phyloP scores from a whole-genome alignment of 2,113 vertebrate genomes.

The Calonectris borealis region DNA sequence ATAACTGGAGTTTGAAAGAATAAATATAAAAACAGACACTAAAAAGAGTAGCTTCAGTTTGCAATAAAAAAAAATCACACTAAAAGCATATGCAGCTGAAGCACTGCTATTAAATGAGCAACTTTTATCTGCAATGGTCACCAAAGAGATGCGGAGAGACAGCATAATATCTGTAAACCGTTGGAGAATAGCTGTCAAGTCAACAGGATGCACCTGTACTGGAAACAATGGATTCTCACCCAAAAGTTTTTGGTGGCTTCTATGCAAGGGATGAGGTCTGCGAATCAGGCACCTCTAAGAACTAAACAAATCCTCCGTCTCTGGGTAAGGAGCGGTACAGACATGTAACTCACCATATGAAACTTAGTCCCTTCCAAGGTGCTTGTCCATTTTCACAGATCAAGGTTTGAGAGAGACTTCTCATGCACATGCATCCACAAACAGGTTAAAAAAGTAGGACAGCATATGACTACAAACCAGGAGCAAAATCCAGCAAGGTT shows the following conservation, averaged over 20 bases:
- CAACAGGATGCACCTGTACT: not conserved
- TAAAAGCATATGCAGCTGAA: not conserved
- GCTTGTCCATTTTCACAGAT: not conserved
- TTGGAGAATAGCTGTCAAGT: not conserved
- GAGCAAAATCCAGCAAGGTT: not conserved
- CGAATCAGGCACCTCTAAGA: not conserved
- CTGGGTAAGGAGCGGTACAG: not conserved
- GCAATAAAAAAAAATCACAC: not conserved
- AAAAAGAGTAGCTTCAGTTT: not conserved
- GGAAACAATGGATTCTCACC: not conserved
- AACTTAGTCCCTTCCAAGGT: not conserved
- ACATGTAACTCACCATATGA: not conserved
- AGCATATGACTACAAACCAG: not conserved
- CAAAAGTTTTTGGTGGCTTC: not conserved
- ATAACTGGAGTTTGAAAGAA: not conserved
- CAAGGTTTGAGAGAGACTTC: not conserved
- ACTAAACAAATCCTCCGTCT: not conserved
- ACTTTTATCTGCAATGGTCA: not conserved
- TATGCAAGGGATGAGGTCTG: not conserved
- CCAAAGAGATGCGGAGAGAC: not conserved
- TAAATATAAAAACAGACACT: not conserved
- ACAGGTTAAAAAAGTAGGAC: not conserved
- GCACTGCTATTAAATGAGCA: not conserved
- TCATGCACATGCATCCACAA: not conserved
- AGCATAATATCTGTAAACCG: not conserved